Evolutionary conservation across 2,888 invertebrate species (phyloP).

Genomic region (Agrotis puta): DNA sequence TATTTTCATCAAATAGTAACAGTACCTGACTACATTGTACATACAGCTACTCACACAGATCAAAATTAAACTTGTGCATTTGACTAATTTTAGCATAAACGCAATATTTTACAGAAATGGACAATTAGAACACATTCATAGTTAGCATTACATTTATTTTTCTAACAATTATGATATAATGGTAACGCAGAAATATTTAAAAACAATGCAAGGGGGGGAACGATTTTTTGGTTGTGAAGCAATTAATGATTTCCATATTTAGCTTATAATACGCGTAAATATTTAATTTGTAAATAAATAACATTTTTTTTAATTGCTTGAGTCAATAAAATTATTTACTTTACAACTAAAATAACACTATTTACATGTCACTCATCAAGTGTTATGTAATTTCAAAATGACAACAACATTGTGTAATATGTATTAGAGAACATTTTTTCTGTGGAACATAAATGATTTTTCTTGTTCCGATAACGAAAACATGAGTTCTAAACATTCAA

Average conservation of each 20-base stretch:
- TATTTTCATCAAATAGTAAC: slow-evolving; percentile 59
- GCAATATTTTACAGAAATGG: slow-evolving; percentile 30
- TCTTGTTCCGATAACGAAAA: slow-evolving; percentile 40
- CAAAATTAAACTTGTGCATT: slow-evolving; percentile 13
- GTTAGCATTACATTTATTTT: slow-evolving; percentile 37
- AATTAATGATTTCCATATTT: background rate
- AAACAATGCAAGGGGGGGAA: background rate
- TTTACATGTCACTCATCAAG: slow-evolving; percentile 64
- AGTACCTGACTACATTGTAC: slow-evolving; percentile 48
- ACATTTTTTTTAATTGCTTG: slow-evolving; percentile 63
- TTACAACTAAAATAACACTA: slow-evolving; percentile 74
- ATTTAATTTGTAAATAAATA: slow-evolving; percentile 69
- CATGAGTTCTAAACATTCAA: slow-evolving; percentile 58
- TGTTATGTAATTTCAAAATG: slow-evolving; percentile 39
- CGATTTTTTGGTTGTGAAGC: background rate
- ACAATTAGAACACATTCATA: slow-evolving; percentile 42
- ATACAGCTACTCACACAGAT: slow-evolving; percentile 30
- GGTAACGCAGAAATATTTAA: slow-evolving; percentile 6
- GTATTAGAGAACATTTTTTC: slow-evolving; percentile 12
- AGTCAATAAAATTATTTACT: slow-evolving; percentile 70
- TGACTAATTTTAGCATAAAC: background rate
- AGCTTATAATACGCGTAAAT: slow-evolving; percentile 12
- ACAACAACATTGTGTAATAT: slow-evolving; percentile 30
- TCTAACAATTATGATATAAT: slow-evolving; percentile 9
- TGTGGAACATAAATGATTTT: slow-evolving; percentile 39